Evolutionary conservation across 2,113 vertebrate species (phyloP).

Genomic region (Chauna torquata): DNA sequence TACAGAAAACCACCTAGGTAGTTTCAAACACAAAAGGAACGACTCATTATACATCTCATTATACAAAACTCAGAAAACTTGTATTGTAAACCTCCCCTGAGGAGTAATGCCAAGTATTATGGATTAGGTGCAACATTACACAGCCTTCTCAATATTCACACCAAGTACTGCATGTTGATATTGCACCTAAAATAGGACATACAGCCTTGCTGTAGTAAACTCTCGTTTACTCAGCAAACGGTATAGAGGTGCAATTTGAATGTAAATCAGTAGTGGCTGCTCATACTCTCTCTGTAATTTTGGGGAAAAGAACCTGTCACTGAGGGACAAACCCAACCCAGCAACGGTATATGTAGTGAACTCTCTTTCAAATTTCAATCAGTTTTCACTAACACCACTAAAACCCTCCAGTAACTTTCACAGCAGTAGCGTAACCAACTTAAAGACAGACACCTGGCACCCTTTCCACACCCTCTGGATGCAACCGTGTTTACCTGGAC

Average conservation of each 20-base stretch:
- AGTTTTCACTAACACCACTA: background rate
- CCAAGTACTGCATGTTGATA: background rate
- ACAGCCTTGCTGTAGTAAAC: constrained; percentile 24
- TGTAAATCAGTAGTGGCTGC: background rate
- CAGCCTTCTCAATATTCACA: constrained; percentile 14
- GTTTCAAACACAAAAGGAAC: constrained; percentile 50
- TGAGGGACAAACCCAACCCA: background rate
- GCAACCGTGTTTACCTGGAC: background rate
- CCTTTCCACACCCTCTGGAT: background rate
- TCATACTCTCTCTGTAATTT: background rate
- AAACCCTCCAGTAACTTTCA: background rate
- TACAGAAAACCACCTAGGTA: constrained; percentile 16
- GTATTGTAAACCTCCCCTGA: constrained; percentile 12
- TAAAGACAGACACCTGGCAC: background rate
- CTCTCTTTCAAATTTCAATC: background rate
- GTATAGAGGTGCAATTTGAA: background rate
- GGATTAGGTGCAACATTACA: constrained; percentile 47
- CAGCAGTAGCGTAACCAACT: background rate
- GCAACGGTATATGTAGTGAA: background rate
- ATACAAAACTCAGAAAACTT: constrained; percentile 38
- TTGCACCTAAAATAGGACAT: constrained; percentile 19
- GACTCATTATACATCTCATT: constrained; percentile 24
- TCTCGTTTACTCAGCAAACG: constrained; percentile 54
- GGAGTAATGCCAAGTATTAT: constrained; percentile 27
- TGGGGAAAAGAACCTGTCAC: background rate